A percentile compares a stretch with the other conserved stretches of the same genome.
phyloP scores from a whole-genome alignment of 2,113 vertebrate species.

The Cynoglossus semilaevis region DNA sequence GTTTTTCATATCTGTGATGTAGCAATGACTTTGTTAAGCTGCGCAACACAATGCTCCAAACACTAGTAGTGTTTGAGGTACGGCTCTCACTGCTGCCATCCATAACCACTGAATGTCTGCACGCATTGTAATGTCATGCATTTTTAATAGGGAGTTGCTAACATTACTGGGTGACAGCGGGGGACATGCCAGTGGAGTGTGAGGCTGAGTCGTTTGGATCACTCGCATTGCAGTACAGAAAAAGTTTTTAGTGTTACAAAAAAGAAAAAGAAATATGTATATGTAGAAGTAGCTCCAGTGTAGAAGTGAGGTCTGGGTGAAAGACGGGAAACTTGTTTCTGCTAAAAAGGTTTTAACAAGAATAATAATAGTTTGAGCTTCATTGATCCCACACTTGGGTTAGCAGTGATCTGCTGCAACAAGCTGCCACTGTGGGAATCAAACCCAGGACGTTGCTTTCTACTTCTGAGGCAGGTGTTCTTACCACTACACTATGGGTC shows the following conservation, averaged over 20 bases:
- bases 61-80: constrained; percentile 37
- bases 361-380: no score
- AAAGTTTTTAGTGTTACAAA: neutral
- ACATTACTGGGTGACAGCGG: constrained; percentile 13
- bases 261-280: neutral
- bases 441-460: no score
- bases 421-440: no score
- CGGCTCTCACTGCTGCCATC: constrained; percentile 33
- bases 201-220: constrained; percentile 17
- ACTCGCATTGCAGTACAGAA: constrained; percentile 3
- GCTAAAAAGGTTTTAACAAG: no score
- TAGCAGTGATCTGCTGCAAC: no score
- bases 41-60: constrained; percentile 38
- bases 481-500: no score
- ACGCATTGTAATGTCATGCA: constrained; percentile 35
- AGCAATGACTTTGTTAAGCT: constrained; percentile 8
- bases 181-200: constrained; percentile 8
- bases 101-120: constrained; percentile 30
- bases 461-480: no score
- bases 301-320: neutral
- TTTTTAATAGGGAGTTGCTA: constrained; percentile 45
- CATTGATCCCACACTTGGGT: no score
- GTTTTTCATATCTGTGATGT: constrained; percentile 32
- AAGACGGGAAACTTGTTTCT: no score
- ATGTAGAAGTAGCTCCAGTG: neutral